phyloP scores from a whole-genome alignment of 2,113 vertebrate species.

The Melanerpes aurifrons region DNA sequence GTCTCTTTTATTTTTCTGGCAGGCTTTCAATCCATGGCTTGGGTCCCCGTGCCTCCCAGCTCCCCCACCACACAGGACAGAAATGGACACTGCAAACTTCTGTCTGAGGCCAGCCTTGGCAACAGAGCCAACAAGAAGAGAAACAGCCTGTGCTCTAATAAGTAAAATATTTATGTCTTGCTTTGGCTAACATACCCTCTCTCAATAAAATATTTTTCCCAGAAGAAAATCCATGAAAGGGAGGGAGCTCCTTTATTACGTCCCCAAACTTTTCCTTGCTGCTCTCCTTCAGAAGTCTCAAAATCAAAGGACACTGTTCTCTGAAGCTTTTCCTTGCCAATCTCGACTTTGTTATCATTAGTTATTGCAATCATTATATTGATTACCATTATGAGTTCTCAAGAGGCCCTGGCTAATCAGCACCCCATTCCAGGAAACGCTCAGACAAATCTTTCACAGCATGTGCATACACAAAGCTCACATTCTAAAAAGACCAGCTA shows the following conservation, averaged over 20 bases:
- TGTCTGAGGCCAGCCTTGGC: conserved; percentile 45
- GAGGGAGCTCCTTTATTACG: conserved; percentile 7
- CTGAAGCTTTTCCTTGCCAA: conserved; percentile 13
- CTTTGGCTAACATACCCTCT: conserved; percentile 57
- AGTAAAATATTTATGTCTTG: conserved; percentile 71
- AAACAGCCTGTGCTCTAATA: conserved; percentile 71
- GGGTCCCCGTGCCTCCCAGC: background rate
- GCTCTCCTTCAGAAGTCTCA: background rate
- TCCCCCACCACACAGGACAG: background rate
- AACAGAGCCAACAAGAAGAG: background rate
- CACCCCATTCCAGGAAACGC: conserved; percentile 43
- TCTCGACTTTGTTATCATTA: conserved; percentile 45
- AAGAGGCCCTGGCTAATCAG: conserved; percentile 41
- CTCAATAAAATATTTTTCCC: conserved; percentile 69
- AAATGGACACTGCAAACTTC: conserved; percentile 43
- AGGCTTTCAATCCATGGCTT: background rate
- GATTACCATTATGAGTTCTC: conserved; percentile 30
- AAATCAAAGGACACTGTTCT: conserved; percentile 7
- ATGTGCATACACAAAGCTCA: conserved; percentile 21
- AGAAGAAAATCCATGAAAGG: conserved; percentile 33
- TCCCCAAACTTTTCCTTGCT: conserved; percentile 37
- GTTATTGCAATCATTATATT: conserved; percentile 41
- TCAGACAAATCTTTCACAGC: conserved; percentile 45
- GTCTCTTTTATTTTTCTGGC: background rate
- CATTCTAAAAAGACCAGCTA: background rate